These are phyloP conservation scores for Pogonus chalceus DNA, from an alignment of 1,140 invertebrate genomes.

Conservation along the genomic window DNA sequence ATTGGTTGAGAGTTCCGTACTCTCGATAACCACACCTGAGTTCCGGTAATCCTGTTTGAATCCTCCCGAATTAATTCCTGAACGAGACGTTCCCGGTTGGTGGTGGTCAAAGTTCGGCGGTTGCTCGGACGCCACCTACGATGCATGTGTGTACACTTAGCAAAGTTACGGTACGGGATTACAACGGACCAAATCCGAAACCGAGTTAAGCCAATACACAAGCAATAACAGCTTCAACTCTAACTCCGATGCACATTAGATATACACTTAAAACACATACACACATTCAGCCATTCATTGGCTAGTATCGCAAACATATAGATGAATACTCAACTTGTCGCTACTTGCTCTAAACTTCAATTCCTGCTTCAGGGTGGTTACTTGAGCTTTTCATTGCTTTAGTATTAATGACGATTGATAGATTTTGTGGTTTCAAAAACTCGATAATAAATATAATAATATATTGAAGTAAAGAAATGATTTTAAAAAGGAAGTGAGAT, in stretches of 20 bases:
- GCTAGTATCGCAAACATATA: neutral
- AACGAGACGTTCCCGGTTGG: neutral
- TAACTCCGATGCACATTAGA: neutral
- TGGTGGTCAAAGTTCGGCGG: neutral
- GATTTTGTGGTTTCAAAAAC: too few species aligned
- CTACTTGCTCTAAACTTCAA: neutral
- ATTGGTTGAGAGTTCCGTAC: too few species aligned
- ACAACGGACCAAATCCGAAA: constrained; percentile 8
- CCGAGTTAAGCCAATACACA: constrained; percentile 15
- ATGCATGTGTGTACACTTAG: neutral
- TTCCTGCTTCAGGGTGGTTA: too few species aligned
- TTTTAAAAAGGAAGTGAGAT: too few species aligned
- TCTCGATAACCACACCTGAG: constrained; percentile 12
- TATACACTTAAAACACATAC: constrained; percentile 2
- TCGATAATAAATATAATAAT: too few species aligned
- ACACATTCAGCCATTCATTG: neutral
- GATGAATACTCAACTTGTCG: neutral
- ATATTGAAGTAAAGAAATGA: too few species aligned
- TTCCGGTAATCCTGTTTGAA: constrained; percentile 16
- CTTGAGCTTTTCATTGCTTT: too few species aligned
- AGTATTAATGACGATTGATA: too few species aligned
- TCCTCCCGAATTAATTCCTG: neutral
- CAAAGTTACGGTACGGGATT: neutral
- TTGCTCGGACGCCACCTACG: neutral
- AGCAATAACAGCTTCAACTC: constrained; percentile 10